Conservation (phyloP, 2,888 invertebrate genomes). For the Drosophila nigricruria region DNA sequence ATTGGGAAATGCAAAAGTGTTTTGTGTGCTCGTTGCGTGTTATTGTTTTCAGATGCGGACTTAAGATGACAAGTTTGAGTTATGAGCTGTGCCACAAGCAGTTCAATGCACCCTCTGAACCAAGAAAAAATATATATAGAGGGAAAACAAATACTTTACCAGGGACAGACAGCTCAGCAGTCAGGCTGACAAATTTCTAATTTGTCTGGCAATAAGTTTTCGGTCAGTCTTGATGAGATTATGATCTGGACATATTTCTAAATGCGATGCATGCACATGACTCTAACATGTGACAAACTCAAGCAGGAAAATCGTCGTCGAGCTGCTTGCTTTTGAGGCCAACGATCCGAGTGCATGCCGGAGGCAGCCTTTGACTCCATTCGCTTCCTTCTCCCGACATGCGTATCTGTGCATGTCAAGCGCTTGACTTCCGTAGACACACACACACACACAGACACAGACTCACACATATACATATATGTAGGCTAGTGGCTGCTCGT, state of each 20-base stretch:
- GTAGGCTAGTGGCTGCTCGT: slow-evolving; percentile 3
- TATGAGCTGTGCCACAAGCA: slow-evolving; percentile 52
- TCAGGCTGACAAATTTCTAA: slow-evolving; percentile 66
- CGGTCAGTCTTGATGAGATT: slow-evolving; percentile 55
- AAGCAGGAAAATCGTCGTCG: slow-evolving; percentile 30
- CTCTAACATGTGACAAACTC: slow-evolving; percentile 62
- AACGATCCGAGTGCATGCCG: slow-evolving; percentile 38
- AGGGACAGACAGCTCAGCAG: slow-evolving; percentile 13
- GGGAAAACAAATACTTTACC: slow-evolving; percentile 1
- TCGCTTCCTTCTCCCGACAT: slow-evolving; percentile 28
- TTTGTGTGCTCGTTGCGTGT: slow-evolving; percentile 42
- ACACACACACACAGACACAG: slow-evolving; percentile 4
- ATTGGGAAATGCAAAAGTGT: slow-evolving; percentile 47
- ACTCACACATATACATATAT: background rate
- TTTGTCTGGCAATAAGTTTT: slow-evolving; percentile 67
- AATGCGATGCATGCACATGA: slow-evolving; percentile 59
- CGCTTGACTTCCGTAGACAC: slow-evolving; percentile 48
- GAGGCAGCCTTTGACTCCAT: slow-evolving; percentile 38
- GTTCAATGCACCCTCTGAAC: slow-evolving; percentile 38
- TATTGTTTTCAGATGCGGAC: slow-evolving; percentile 70
- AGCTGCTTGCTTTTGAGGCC: slow-evolving; percentile 23
- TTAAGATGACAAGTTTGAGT: slow-evolving; percentile 73
- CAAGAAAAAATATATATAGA: slow-evolving; percentile 1
- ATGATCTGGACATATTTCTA: slow-evolving; percentile 64
- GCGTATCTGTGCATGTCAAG: slow-evolving; percentile 64